Evolutionary conservation across 2,113 vertebrate species (phyloP), one percentile per base, ranked within the genome.

Genomic region (Ploceus nigricollis): DNA sequence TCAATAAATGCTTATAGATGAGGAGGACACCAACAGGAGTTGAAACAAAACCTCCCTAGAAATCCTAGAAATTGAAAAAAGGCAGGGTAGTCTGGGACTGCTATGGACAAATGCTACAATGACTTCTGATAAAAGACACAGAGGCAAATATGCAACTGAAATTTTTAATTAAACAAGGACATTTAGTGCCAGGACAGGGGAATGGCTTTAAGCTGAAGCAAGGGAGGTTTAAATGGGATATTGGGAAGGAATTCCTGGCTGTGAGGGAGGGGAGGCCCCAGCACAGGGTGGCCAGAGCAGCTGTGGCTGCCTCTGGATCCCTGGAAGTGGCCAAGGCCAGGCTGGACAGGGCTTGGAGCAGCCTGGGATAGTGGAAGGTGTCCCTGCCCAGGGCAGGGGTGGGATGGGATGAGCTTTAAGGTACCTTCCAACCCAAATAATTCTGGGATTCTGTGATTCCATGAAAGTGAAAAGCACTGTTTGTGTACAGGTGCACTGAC

Each of bases 1-100:
- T 95, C 84, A 93, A 65, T 72, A 85, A 77, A 25, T 80, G n/a
- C 45, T 91, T 51, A 81, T 48, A 93, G 87, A 87, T n/a, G 63
- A 60, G 88, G 21, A 90, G 40, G 58, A 76, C 60, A 22, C 44
- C 63, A 51, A 89, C 7, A 69, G 39, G 35, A 85, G 2, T 2
- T 77, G 73, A 17, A 77, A 69, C 47, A 95, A 68, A 40, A 7
- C 79, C 33, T 54, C n/a, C 40, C 37, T 69, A n/a, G 61, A 56
- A 93, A 92, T 80, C 68, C 40, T 22, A n/a, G 58, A 44, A 53
- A 83, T 3, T 57, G 84, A 83, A 93, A 61, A 90, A 89, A 84
- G 35, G 20, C 11, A 4, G 27, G 33, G 10, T 8, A 61, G 65
- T 90, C n/a, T 47, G 68, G 83, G 73, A 37, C 47, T 77, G 71